Evolutionary conservation across 2,113 vertebrate genomes (phyloP).

Genomic region (Varanus komodoensis): DNA sequence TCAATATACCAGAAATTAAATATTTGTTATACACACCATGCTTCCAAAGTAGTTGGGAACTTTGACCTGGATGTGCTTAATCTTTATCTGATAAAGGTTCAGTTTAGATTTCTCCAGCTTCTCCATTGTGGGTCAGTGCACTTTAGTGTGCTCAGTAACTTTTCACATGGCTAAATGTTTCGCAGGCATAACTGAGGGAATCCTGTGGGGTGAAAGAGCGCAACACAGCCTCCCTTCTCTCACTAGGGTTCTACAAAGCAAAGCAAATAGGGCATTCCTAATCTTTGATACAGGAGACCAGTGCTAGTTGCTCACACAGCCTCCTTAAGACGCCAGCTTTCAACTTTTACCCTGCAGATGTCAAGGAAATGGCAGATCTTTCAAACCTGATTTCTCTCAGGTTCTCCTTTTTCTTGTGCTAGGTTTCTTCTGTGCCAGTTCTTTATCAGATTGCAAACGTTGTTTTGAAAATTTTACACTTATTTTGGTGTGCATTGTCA

Average conservation of each 20-base stretch:
- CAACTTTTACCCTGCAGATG: not conserved
- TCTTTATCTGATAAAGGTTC: not conserved
- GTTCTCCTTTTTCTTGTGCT: too few relatives aligned
- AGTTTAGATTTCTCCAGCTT: constrained; percentile 16
- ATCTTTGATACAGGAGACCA: not conserved
- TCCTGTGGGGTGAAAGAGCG: not conserved
- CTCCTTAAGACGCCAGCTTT: not conserved
- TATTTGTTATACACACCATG: not conserved
- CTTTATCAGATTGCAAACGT: too few relatives aligned
- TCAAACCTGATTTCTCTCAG: too few relatives aligned
- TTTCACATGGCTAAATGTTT: not conserved
- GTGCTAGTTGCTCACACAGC: not conserved
- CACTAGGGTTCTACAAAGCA: not conserved
- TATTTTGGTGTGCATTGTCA: too few relatives aligned
- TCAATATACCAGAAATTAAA: not conserved
- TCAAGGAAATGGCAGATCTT: too few relatives aligned
- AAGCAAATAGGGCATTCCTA: not conserved
- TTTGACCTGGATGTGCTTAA: constrained; percentile 15
- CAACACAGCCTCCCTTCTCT: not conserved
- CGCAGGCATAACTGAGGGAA: not conserved
- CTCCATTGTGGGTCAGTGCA: not conserved
- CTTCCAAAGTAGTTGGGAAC: not conserved
- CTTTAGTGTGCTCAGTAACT: not conserved
- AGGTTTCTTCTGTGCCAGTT: too few relatives aligned
- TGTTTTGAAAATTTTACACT: too few relatives aligned